Evolutionary conservation across 2,888 invertebrate species (phyloP).

Genomic region (Rotaria socialis): DNA sequence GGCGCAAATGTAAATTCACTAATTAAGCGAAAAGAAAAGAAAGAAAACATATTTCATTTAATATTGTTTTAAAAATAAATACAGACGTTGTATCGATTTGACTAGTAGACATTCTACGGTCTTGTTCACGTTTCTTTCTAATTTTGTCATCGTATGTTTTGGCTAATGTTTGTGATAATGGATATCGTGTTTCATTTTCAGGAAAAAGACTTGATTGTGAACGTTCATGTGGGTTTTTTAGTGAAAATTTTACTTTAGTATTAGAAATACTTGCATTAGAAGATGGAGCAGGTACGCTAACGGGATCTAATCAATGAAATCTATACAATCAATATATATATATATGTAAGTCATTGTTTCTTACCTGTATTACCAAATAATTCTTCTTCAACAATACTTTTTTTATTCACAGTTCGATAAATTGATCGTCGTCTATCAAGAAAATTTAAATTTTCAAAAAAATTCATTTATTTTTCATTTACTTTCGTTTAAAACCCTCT

Average conservation of each 20-base stretch:
- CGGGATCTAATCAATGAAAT: neutral
- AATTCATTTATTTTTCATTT: neutral
- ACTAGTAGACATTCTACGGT: neutral
- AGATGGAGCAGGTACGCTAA: neutral
- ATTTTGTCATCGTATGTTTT: neutral
- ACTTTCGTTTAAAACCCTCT: neutral
- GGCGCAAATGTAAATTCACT: neutral
- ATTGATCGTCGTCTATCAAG: neutral
- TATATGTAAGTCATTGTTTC: neutral
- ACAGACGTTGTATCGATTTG: too few relatives aligned
- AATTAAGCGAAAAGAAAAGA: neutral
- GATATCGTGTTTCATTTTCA: neutral
- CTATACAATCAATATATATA: neutral
- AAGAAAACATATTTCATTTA: neutral
- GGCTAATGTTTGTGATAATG: neutral
- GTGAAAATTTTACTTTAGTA: neutral
- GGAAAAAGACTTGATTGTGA: neutral
- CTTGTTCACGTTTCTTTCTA: neutral
- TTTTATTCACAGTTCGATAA: conserved; percentile 26
- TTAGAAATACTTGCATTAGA: conserved; percentile 5
- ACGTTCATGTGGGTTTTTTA: conserved; percentile 15
- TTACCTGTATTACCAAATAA: conserved; percentile 35
- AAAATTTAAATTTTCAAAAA: neutral
- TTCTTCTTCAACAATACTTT: conserved; percentile 19
- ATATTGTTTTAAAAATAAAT: too few relatives aligned